Base-by-base conservation (phyloP, 2,888 invertebrate species). In the Trissoscelio sp. region DNA sequence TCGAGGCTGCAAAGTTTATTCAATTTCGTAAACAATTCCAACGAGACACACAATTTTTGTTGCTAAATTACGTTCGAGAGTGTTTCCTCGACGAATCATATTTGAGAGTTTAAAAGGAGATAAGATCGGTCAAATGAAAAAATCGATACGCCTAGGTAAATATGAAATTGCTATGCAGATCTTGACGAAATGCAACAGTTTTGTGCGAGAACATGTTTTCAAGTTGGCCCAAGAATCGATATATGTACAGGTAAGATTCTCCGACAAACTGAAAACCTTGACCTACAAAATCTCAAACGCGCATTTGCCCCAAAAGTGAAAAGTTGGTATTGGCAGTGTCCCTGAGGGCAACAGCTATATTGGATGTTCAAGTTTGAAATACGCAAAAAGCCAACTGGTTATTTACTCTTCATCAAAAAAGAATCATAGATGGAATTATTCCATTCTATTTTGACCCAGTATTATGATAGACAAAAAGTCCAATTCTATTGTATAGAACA, bases 271-370 rank as follows among this genome's bases (percentile, higher is more conserved):
- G 51, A 75, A 67, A 75, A 60, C 75, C 75, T 58, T 75, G 75
- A 75, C 75, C 75, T 67, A 75, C 51, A 75, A 75, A 75, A 55
- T 60, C 28, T 24, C 51, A 42, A 67, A 67, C 67, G 75, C 67
- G 58, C 58, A 51, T 58, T 58, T 67, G 11, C 16, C 66, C 75
- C 1, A 66, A 67, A 75, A 67, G 58, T 31, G 24, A 66, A 60
- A 60, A 75, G 67, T 67, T 67, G 64, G 34, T 67, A 20, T 44
- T 55, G 44, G 55, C 14, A 18, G 34, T 3, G 55, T 62, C 55
- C 55, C 34, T 42, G 37, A 55, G 37, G 51, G 31, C 62, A 53
- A 31, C 48, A 12, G 55, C 34, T 72, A 51, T 53, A 72, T 62
- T 72, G 60, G 53, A 62, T 60, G 51, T 72, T 34, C 9, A 22